A percentile compares a stretch with the other conserved stretches of the same genome.
Conservation (phyloP, 2,797 vertebrate genomes). For the Balearica regulorum region DNA sequence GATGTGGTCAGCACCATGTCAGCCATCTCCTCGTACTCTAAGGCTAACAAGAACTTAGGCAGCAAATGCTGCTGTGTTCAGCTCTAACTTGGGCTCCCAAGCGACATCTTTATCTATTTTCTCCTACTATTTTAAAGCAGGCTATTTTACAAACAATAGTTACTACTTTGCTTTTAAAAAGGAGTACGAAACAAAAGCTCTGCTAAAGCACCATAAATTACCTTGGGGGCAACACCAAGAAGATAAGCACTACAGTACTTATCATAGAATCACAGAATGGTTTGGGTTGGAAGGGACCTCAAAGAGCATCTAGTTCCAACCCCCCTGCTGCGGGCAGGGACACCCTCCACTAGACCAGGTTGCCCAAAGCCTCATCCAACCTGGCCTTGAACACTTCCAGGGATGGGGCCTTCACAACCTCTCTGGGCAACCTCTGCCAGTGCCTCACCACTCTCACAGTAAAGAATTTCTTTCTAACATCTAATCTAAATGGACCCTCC, state of each 20-base stretch:
- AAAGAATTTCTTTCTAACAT: too few relatives aligned
- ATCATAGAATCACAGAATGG: too few relatives aligned
- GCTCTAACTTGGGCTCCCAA: not conserved
- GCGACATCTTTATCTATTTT: not conserved
- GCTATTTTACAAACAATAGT: not conserved
- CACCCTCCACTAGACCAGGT: too few relatives aligned
- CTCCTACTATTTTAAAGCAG: not conserved
- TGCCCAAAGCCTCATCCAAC: too few relatives aligned
- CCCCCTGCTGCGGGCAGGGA: too few relatives aligned
- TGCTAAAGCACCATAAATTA: not conserved
- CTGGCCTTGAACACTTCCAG: too few relatives aligned
- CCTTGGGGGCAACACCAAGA: not conserved
- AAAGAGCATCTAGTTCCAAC: too few relatives aligned
- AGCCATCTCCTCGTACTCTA: not conserved
- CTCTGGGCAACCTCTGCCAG: too few relatives aligned
- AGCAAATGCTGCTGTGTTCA: not conserved
- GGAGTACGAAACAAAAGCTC: not conserved
- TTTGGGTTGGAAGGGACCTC: too few relatives aligned
- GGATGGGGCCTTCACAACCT: too few relatives aligned
- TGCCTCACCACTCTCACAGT: too few relatives aligned
- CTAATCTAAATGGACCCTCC: too few relatives aligned
- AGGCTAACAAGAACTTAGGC: not conserved
- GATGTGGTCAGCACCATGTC: not conserved
- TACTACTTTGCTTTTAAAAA: not conserved
- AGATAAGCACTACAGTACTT: not conserved